phyloP scores from a whole-genome alignment of 2,113 vertebrate genomes.

The Pardalotus punctatus region DNA sequence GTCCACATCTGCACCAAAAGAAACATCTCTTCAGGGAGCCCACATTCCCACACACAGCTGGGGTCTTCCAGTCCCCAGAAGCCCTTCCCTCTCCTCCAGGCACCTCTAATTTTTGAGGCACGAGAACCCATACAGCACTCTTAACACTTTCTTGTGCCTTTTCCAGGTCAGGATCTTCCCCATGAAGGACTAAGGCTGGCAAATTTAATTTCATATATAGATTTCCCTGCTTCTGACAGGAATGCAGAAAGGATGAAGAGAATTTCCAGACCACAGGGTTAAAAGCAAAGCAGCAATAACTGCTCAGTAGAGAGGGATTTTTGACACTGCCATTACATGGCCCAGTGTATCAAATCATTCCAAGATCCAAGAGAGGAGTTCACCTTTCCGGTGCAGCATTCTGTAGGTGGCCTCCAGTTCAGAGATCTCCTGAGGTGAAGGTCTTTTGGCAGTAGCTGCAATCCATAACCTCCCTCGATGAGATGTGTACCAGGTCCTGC shows the following conservation, averaged over 20 bases:
- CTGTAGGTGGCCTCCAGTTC: slow-evolving; percentile 86
- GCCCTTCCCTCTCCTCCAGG: not conserved
- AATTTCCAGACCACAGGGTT: not conserved
- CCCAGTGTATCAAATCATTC: not conserved
- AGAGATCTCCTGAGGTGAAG: slow-evolving; percentile 86
- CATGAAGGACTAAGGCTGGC: not conserved
- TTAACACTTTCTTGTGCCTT: not conserved
- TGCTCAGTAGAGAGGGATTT: not conserved
- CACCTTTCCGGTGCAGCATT: slow-evolving; percentile 82
- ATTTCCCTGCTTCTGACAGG: not conserved
- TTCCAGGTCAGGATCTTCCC: not conserved
- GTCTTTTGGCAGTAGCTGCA: slow-evolving; percentile 89
- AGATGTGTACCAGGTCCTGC: slow-evolving; percentile 93
- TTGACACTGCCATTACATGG: not conserved
- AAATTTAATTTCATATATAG: not conserved
- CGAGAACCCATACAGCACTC: not conserved
- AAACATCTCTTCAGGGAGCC: not conserved
- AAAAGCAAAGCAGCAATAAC: not conserved
- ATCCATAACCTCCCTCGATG: slow-evolving; percentile 96
- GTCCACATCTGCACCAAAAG: slow-evolving; percentile 76
- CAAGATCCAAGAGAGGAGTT: not conserved
- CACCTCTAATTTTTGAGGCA: not conserved
- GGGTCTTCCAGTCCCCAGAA: not conserved
- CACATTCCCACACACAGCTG: not conserved
- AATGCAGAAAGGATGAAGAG: not conserved